Percentiles rank a stretch among this genome's conserved stretches.
phyloP scores from a whole-genome alignment of 2,113 vertebrate species.

The Corvus cornix region DNA sequence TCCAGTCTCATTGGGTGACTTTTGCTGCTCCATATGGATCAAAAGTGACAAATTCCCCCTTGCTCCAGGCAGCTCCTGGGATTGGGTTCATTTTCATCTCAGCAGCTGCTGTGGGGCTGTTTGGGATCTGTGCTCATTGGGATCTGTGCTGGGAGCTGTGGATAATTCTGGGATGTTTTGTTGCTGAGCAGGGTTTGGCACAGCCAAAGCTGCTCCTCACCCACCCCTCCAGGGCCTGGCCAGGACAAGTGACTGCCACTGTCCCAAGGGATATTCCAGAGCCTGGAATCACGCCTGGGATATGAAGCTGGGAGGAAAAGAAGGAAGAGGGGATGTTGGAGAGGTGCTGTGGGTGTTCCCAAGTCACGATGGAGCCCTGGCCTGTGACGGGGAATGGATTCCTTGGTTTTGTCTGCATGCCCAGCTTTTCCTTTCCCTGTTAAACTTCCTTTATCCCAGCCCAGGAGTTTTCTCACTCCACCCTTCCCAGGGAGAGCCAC shows the following conservation, averaged over 20 bases:
- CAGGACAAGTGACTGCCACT: not conserved
- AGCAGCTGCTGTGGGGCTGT: not conserved
- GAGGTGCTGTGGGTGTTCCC: not conserved
- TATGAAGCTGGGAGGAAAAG: no score
- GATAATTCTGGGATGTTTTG: not conserved
- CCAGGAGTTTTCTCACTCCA: not conserved
- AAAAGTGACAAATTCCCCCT: accelerated
- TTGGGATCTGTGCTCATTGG: not conserved
- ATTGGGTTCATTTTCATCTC: no score
- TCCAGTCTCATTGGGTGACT: accelerated
- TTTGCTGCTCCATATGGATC: accelerated
- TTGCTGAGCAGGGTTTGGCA: not conserved
- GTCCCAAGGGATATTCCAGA: not conserved
- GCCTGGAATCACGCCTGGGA: not conserved
- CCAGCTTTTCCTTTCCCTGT: not conserved
- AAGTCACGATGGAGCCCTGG: not conserved
- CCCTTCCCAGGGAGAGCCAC: not conserved
- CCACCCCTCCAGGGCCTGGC: not conserved
- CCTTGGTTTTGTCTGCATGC: not conserved
- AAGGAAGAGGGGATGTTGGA: not conserved
- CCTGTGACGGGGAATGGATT: not conserved
- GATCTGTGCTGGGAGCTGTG: not conserved
- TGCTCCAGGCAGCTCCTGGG: not conserved
- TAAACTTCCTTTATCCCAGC: not conserved
- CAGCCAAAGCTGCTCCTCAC: not conserved